These are phyloP conservation scores for Cinclus mexicanus DNA, from an alignment of 2,113 vertebrate genomes.

Conservation along the genomic window DNA sequence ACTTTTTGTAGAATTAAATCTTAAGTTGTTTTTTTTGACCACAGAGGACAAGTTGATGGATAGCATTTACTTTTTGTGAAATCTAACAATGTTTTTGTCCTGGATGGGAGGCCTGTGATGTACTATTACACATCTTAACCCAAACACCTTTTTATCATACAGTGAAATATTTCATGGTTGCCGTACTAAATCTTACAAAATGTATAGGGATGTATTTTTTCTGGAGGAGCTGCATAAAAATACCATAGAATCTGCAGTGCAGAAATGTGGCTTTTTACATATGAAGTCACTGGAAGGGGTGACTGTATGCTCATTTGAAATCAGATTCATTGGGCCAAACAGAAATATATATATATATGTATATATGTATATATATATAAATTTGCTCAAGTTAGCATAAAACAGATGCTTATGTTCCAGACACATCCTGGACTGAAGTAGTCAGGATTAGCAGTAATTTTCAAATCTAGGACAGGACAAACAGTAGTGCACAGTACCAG, in stretches of 20 bases:
- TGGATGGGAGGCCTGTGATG: not conserved
- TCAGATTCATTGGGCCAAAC: not conserved
- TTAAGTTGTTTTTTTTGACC: not conserved
- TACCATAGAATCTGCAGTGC: not conserved
- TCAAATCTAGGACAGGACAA: not conserved
- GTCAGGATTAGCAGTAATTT: not conserved
- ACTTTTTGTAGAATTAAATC: not conserved
- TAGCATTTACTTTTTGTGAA: slow-evolving; percentile 45
- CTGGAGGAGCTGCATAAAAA: not conserved
- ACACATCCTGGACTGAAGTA: not conserved
- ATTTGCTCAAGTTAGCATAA: not conserved
- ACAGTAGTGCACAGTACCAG: not conserved
- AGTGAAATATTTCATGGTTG: not conserved
- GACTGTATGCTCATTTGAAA: not conserved
- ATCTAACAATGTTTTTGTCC: not conserved
- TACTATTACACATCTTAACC: not conserved
- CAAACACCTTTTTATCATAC: not conserved
- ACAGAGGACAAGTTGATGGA: not conserved
- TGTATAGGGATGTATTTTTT: not conserved
- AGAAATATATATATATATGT: not conserved
- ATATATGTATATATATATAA: no score
- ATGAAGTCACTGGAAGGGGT: not conserved
- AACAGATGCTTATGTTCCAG: not conserved
- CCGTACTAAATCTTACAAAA: not conserved
- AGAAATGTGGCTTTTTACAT: not conserved